Percentiles rank a stretch among this genome's conserved stretches.
Evolutionary conservation across 2,113 vertebrate species (phyloP).

Genomic region (Dryoscopus gambensis): DNA sequence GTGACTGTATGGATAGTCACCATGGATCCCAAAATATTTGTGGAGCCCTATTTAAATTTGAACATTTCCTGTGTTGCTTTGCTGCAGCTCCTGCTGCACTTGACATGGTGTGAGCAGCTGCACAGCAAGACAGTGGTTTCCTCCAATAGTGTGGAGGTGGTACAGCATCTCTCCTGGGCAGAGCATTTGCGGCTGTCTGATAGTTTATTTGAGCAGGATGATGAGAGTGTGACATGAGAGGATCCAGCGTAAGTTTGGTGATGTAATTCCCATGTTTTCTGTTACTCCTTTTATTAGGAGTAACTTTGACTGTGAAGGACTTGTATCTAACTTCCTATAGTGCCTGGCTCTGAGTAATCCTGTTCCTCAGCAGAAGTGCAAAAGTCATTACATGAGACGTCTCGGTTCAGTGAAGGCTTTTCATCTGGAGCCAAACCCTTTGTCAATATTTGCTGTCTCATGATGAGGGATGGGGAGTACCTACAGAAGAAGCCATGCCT

Average conservation of each 20-base stretch:
- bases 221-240: background rate
- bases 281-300: background rate
- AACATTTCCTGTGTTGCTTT: background rate
- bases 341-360: background rate
- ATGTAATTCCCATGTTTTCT: background rate
- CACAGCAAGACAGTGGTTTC: background rate
- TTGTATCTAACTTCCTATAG: background rate
- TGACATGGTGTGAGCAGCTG: background rate
- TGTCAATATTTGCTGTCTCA: background rate
- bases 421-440: background rate
- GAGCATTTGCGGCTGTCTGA: background rate
- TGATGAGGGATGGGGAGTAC: background rate
- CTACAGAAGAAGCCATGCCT: background rate
- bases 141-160: fast-evolving
- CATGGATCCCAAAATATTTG: background rate
- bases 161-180: background rate
- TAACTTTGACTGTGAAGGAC: background rate
- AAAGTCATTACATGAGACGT: background rate
- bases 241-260: fast-evolving
- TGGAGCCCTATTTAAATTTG: background rate
- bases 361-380: background rate
- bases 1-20: background rate
- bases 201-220: background rate
- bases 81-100: background rate
- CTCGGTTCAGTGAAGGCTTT: background rate